Evolutionary conservation across 2,888 invertebrate genomes (phyloP), one percentile per base, ranked within the genome.

Genomic region (Drosophila pegasa): DNA sequence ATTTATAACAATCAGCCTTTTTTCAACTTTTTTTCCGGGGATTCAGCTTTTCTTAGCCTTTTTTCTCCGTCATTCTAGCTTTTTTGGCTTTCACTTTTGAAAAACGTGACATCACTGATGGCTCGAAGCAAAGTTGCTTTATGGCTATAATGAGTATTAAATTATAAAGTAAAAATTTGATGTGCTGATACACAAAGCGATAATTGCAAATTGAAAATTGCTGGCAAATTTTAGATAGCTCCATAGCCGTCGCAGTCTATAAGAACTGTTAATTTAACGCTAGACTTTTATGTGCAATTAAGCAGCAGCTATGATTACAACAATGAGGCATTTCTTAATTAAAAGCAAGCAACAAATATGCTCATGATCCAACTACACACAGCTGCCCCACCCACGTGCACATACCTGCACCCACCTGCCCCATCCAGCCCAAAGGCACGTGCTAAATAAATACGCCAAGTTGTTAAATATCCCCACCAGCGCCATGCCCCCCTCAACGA

Each of bases 291-390:
- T 62, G 64, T 71, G 38, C 65, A 71, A 75, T 78, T 78, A 75
- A 64, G 75, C 78, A 64, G 50, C 61, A 50, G 63, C 69, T 58
- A 77, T 77, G 71, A 87, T 83, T 80, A 80, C 78, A 69, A 52
- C 78, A 82, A 71, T 66, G 68, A 77, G 78, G 84, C 72, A 88
- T 84, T 84, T 83, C 80, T 82, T 84, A 84, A 88, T 84, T 88
- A 88, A 88, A 88, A 80, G 75, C 63, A 86, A 71, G 88, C 71
- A 75, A 64, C 80, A 79, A 74, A 76, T 85, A 67, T 57, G 66
- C 71, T 33, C 35, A 18, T 52, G 38, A 43, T 16, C 9, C 41
- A 43, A n/a, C 45, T 5, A 29, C n/a, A 18, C 22, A 40, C 18
- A 8, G 22, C 37, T 18, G n/a, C 8, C 35, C 25, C 18, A 5